A percentile compares a stretch with the other conserved stretches of the same genome.
These are phyloP conservation scores for Mylabris phalerata DNA, from an alignment of 1,140 invertebrate genomes.

Conservation along the genomic window DNA sequence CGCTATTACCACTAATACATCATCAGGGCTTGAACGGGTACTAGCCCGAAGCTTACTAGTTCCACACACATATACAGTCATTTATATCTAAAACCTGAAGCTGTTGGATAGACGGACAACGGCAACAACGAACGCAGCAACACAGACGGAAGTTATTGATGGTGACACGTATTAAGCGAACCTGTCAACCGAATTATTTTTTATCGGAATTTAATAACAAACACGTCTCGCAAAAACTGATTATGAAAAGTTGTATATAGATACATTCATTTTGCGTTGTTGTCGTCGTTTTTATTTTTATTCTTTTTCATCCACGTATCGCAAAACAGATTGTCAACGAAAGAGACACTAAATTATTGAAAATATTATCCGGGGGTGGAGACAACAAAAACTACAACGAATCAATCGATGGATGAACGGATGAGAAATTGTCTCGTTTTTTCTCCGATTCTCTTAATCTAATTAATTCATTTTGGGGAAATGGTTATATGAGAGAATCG, in stretches of 20 bases:
- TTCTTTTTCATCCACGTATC: not conserved
- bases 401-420: no score
- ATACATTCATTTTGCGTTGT: no score
- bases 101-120: not conserved
- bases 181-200: slow-evolving; percentile 33
- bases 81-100: not conserved
- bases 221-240: slow-evolving; percentile 21
- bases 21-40: not conserved
- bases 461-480: no score
- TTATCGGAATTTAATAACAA: slow-evolving; percentile 32
- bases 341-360: no score
- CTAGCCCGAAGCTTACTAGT: not conserved
- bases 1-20: not conserved
- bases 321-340: not conserved
- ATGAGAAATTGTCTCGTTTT: no score
- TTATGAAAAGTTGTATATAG: slow-evolving; percentile 9
- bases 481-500: no score
- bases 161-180: slow-evolving; percentile 36
- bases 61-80: not conserved
- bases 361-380: no score
- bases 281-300: no score
- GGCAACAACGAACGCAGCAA: not conserved
- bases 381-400: no score
- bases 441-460: no score
- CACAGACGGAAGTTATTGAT: slow-evolving; percentile 32